Base-by-base conservation (phyloP, 2,113 vertebrate genomes). In the Pitta sordida region DNA sequence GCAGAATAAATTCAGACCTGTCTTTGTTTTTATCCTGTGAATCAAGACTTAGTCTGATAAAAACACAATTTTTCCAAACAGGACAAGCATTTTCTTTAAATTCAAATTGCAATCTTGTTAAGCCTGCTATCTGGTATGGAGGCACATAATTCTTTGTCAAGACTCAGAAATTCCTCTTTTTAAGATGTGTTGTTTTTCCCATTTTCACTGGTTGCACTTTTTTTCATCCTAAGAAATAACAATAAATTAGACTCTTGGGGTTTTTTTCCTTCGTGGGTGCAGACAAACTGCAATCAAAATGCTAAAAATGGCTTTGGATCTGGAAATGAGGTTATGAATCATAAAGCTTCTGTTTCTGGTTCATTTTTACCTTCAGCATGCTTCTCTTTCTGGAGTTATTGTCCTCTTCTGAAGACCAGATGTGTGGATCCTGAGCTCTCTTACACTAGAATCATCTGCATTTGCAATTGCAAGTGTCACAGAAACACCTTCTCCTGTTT, bases 371-470 rank as follows among this genome's bases (percentile, higher is more conserved):
- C 34, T 52, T 44, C 52, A 78, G 37, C 22, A 22, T 15, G 9
- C 39, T 46, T 68, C 6, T 60, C 48, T 74, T 60, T 84, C 39
- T 71, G 59, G 44, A 90, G 21, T 78, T 93, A 58, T 17, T 73
- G 24, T 76, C 36, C 69, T 68, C 22, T 81, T 69, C 34, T 91
- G 64, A 79, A 96, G 60, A 88, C 48, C 94, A 93, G 86, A 84
- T 93, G 77, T 58, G 44, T 81, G 52, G 37, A 75, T 88, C 15
- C 39, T 78, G 56, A 88, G n/a, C 56, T 68, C 73, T 86, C 52
- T 93, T 80, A 74, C 59, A 74, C 76, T 91, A 64, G 69, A 92
- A 78, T 91, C 60, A n/a, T 79, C 86, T 82, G 22, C 60, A 91
- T 93, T 80, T 88, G 69, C 83, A 64, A 44, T 55, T 86, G 48